These are phyloP conservation scores for Scaptomyza parva DNA, from an alignment of 2,888 invertebrate species.

Conservation along the genomic window DNA sequence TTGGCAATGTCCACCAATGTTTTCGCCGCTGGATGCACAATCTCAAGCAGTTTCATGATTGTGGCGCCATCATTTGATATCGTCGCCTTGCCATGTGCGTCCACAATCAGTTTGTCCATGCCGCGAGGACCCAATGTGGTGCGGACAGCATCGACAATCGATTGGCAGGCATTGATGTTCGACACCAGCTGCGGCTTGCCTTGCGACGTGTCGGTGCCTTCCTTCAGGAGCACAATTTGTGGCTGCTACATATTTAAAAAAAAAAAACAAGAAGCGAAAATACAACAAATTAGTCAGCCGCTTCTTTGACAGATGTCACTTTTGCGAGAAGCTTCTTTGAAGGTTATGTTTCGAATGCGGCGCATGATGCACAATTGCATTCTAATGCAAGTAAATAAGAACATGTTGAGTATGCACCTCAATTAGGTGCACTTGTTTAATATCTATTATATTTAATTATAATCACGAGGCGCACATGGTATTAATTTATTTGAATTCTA, in stretches of 20 bases:
- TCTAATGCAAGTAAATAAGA: conserved; percentile 8
- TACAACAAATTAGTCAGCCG: conserved; percentile 40
- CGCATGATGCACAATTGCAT: conserved; percentile 51
- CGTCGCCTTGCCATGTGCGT: conserved; percentile 94
- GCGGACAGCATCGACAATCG: conserved; percentile 96
- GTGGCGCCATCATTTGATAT: conserved; percentile 99
- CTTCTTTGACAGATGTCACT: conserved; percentile 41
- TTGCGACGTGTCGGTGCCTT: conserved; percentile 98
- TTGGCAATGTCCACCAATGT: conserved; percentile 99
- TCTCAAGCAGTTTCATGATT: conserved; percentile 98
- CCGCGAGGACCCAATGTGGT: conserved; percentile 99
- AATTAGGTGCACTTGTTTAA: background rate
- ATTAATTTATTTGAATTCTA: background rate
- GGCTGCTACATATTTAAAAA: conserved; percentile 90
- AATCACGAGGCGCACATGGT: conserved; percentile 51
- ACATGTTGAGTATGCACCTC: background rate
- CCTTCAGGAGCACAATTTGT: conserved; percentile 98
- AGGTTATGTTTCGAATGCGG: conserved; percentile 70
- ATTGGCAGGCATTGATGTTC: conserved; percentile 98
- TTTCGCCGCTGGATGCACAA: conserved; percentile 99
- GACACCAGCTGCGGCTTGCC: conserved; percentile 98
- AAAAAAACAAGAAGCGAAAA: background rate
- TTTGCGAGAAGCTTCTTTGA: conserved; percentile 75
- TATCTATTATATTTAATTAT: conserved; percentile 2
- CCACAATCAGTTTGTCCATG: conserved; percentile 99